Base-by-base conservation (phyloP, 2,888 invertebrate genomes). In the Aphodius granarius region DNA sequence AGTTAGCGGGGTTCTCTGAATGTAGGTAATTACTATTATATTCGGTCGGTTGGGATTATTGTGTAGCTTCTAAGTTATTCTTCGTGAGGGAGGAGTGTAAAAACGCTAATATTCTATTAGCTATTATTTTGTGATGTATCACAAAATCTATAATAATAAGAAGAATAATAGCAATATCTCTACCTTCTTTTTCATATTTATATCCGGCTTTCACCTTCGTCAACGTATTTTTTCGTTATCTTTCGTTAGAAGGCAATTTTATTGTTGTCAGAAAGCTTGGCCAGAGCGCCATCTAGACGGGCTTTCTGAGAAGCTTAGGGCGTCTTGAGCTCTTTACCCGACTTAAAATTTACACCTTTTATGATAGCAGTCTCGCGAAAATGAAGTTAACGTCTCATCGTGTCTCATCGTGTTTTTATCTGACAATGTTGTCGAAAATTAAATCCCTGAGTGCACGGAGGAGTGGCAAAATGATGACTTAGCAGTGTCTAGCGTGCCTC, bases 371-470 rank as follows among this genome's bases (percentile, higher is more conserved):
- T 74, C 70, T 79, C 79, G 76, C 79, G 81, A 81, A 84, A 85
- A 84, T 82, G 81, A 81, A 82, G 82, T 84, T 84, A 84, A 81
- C 81, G 81, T 82, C 81, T 81, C 83, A 83, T 83, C 84, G 83
- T 81, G 82, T 81, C 78, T 78, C 80, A n/a, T n/a, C n/a, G 81
- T 81, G 81, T 82, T 84, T 83, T 82, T 82, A 82, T 83, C 43
- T 43, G 81, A 83, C 83, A 82, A 83, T 83, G 82, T 82, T 83
- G 83, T 83, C 81, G 81, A 78, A 84, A 84, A 84, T 84, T 84
- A 84, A 83, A 84, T 84, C 82, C 77, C 81, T 19, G 63, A n/a
- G 72, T 19, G 19, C 20, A 19, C 63, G 72, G 15, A 63, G 16
- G 72, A 73, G 22, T 23, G 73, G 66, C 4, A 17, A 43, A 15